Evolutionary conservation across 2,797 vertebrate genomes (phyloP), one percentile per base, ranked within the genome.

Genomic region (Sebastes vulpes): DNA sequence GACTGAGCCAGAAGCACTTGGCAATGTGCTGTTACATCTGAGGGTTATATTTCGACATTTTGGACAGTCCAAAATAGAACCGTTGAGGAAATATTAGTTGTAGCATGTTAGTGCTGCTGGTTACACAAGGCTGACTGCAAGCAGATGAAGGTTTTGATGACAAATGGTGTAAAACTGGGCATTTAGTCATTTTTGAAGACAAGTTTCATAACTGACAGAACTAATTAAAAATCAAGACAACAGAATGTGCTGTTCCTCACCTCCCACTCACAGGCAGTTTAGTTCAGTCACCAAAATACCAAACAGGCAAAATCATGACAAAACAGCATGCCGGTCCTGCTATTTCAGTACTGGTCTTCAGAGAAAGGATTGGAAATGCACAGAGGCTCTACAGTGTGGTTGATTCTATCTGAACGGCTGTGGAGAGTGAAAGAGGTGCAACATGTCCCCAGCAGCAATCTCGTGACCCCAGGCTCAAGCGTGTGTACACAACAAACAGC

Each of bases 401-500:
- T 26, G 21, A 67, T n/a, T 31, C 68, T 29, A 58, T 53, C 42
- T n/a, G 21, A 65, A 75, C 7, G 16, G 1, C n/a, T 60, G 53
- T 73, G 66, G 70, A 11, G 11, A 14, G 69, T 67, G 53, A 76
- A 58, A 57, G 25, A 52, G 60, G 74, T 81, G 78, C 82, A 85
- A 70, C 16, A 58, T 89, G 87, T 89, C 65, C 64, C 76, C 23
- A 35, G 28, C 42, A 81, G 63, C 61, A 60, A 67, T 87, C 85
- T 74, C 79, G 77, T 92, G 87, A 93, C 87, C 16, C 84, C 38
- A 38, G 64, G 65, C 79, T 80, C 53, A 59, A 71, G 73, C 18
- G 1, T 95, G 88, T 94, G 86, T 94, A 89, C 92, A 96, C 81
- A 92, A 94, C 89, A 95, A 94, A 94, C 61, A 93, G 57, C 57